A percentile compares a stretch with the other conserved stretches of the same genome.
These are phyloP conservation scores for Bothrops jararaca DNA, from an alignment of 2,113 vertebrate species.

Conservation along the genomic window DNA sequence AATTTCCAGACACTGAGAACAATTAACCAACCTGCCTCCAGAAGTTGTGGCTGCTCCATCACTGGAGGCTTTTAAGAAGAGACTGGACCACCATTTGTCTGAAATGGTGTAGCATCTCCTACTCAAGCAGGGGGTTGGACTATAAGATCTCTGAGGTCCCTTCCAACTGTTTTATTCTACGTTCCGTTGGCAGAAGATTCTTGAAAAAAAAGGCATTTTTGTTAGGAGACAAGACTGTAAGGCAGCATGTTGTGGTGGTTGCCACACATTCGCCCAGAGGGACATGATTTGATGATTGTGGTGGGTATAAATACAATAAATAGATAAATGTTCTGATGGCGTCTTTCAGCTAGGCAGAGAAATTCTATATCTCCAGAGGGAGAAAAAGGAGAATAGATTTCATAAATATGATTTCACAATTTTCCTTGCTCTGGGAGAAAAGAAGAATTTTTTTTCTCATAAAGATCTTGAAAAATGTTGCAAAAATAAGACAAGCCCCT, in stretches of 20 bases:
- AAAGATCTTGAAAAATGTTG: neutral
- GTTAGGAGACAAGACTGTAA: neutral
- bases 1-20: neutral
- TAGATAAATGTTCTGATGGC: neutral
- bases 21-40: neutral
- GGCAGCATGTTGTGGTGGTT: neutral
- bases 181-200: neutral
- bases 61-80: too few relatives aligned
- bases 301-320: neutral
- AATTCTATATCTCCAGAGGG: neutral
- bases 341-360: neutral
- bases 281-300: neutral
- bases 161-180: too few relatives aligned
- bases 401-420: neutral
- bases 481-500: neutral
- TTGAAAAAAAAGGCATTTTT: neutral
- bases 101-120: too few relatives aligned
- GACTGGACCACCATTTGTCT: too few relatives aligned
- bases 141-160: too few relatives aligned
- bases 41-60: neutral
- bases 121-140: too few relatives aligned
- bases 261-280: neutral
- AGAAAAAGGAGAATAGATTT: neutral
- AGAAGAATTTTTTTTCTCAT: neutral
- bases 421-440: neutral